These are phyloP conservation scores for Azorinus chamasolen DNA, from an alignment of 2,888 invertebrate species.

Conservation along the genomic window DNA sequence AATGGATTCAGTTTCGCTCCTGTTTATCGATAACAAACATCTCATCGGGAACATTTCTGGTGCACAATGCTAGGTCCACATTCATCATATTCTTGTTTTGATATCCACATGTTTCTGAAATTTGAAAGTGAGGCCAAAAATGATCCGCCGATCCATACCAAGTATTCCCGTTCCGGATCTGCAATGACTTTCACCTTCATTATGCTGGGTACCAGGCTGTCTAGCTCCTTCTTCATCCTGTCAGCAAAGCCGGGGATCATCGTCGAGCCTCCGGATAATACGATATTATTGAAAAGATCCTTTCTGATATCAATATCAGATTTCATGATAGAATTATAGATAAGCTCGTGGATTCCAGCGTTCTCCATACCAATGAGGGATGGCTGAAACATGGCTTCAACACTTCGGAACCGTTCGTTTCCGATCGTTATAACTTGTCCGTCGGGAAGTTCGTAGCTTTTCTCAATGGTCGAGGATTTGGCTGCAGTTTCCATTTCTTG, in stretches of 20 bases:
- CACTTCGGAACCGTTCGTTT: slow-evolving; percentile 78
- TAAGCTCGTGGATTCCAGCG: slow-evolving; percentile 76
- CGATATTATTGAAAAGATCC: slow-evolving; percentile 79
- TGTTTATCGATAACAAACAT: too few relatives aligned
- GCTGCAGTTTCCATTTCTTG: slow-evolving; percentile 78
- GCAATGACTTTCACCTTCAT: slow-evolving; percentile 98
- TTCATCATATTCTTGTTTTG: slow-evolving; percentile 75
- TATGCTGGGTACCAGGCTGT: slow-evolving; percentile 95
- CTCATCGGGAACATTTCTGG: slow-evolving; percentile 88
- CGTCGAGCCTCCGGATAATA: slow-evolving; percentile 92
- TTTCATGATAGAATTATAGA: slow-evolving; percentile 65
- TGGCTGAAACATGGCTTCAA: slow-evolving; percentile 81
- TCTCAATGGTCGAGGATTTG: slow-evolving; percentile 75
- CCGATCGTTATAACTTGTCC: slow-evolving; percentile 83
- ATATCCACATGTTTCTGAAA: slow-evolving; percentile 89
- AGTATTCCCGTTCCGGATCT: slow-evolving; percentile 90
- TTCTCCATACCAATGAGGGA: slow-evolving; percentile 77
- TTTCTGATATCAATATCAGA: slow-evolving; percentile 82
- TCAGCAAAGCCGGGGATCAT: slow-evolving; percentile 94
- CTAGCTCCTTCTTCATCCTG: slow-evolving; percentile 85
- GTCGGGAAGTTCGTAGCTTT: slow-evolving; percentile 75
- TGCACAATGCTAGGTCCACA: slow-evolving; percentile 90
- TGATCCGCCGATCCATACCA: slow-evolving; percentile 33
- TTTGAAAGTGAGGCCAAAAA: slow-evolving; percentile 85
- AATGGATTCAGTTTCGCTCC: too few relatives aligned